A percentile compares a stretch with the other conserved stretches of the same genome.
Evolutionary conservation across 2,888 invertebrate genomes (phyloP).

Genomic region (Isoperla grammatica): DNA sequence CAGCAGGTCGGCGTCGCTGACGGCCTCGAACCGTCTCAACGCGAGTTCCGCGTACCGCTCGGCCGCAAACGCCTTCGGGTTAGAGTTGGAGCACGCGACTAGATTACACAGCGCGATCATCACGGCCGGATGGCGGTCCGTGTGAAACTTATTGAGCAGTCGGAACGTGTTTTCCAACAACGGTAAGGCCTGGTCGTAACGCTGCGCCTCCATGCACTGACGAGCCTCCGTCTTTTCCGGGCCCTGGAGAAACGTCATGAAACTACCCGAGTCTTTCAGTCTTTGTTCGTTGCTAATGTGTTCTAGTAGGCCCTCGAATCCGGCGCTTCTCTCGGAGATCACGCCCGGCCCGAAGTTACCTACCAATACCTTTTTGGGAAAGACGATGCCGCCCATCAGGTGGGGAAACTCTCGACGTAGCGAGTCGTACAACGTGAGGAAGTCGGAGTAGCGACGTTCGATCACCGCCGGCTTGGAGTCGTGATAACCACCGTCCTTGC

Average conservation of each 20-base stretch:
- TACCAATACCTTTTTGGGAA: conserved; percentile 63
- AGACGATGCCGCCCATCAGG: conserved; percentile 50
- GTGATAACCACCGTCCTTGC: conserved; percentile 55
- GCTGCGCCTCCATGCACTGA: conserved; percentile 51
- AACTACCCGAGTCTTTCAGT: conserved; percentile 52
- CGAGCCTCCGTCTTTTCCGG: conserved; percentile 57
- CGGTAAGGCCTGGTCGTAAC: conserved; percentile 56
- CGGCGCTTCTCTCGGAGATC: conserved; percentile 57
- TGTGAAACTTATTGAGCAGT: conserved; percentile 58
- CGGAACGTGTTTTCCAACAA: conserved; percentile 63
- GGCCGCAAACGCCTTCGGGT: conserved; percentile 50
- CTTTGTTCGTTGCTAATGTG: conserved; percentile 52
- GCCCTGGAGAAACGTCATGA: conserved; percentile 57
- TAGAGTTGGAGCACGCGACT: conserved; percentile 54
- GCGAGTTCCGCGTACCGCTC: conserved; percentile 65
- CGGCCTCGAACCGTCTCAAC: conserved; percentile 62
- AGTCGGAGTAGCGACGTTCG: conserved; percentile 67
- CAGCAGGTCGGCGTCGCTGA: conserved; percentile 64
- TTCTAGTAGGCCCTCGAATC: conserved; percentile 58
- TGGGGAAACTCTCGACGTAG: conserved; percentile 55
- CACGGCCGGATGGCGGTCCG: conserved; percentile 62
- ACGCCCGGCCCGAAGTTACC: conserved; percentile 66
- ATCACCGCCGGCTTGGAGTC: conserved; percentile 60
- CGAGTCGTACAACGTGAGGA: conserved; percentile 57
- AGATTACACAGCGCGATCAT: conserved; percentile 61